A percentile compares a stretch with the other conserved stretches of the same genome.
These are phyloP conservation scores for Mionectes olivaceus DNA, from an alignment of 2,797 vertebrate genomes.

Conservation along the genomic window DNA sequence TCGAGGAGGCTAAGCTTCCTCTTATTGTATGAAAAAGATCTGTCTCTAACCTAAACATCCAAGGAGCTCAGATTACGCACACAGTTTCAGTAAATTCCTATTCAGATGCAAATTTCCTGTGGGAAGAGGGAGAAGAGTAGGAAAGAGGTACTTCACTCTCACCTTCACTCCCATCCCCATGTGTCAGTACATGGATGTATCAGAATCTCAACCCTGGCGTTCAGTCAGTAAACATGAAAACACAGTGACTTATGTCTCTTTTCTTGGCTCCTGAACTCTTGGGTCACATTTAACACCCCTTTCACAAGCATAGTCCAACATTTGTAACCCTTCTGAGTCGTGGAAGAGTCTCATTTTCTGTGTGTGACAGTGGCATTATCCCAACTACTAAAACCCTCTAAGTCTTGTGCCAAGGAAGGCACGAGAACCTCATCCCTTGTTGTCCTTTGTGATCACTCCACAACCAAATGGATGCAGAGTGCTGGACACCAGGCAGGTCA, in stretches of 20 bases:
- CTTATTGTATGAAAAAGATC: neutral
- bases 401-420: neutral
- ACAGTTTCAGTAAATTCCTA: neutral
- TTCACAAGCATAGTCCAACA: neutral
- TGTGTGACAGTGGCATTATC: neutral
- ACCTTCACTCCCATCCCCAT: neutral
- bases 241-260: neutral
- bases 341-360: neutral
- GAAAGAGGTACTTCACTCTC: neutral
- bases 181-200: accelerated
- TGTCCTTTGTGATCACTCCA: neutral
- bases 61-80: neutral
- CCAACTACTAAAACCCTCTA: neutral
- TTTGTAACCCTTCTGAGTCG: neutral
- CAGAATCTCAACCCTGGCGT: accelerated
- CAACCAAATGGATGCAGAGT: neutral
- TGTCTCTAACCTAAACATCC: neutral
- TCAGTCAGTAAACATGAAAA: neutral
- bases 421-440: neutral
- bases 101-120: neutral
- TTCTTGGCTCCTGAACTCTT: neutral
- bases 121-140: neutral
- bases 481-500: neutral
- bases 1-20: neutral
- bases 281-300: neutral